Evolutionary conservation across 2,113 vertebrate genomes (phyloP), one percentile per base, ranked within the genome.

Genomic region (Bathybates hornii): DNA sequence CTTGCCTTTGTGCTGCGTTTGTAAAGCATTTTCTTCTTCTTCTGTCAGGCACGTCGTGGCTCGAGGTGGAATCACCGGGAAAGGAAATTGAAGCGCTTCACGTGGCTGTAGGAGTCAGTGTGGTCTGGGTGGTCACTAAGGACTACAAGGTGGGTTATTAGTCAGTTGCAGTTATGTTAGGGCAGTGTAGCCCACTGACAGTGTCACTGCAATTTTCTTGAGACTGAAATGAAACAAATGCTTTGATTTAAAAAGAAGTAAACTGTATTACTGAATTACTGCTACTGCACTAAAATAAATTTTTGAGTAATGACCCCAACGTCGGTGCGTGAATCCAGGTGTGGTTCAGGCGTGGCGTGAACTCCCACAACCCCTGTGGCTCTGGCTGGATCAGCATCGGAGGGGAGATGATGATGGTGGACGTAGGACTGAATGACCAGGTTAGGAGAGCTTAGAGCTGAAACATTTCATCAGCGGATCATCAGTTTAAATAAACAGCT

Each of bases 291-390:
- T 68, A 68, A 38, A 68, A 78, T 52, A 19, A 1, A 8, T 34
- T 34, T 78, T 50, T 19, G 45, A n/a, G 17, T 78, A 34, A 78
- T 11, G 24, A 78, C 43, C 27, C 43, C 43, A 50, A 52, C 17
- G 3, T 50, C 11, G 45, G 45, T 78, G 45, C 17, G 1, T 88
- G 85, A 80, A 9, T 92, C 17, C 84, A 99, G 99, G 98, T 99
- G 41, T 99, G 99, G 99, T 99, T 99, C 95, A 96, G 98, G 93
- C 97, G 98, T 90, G 98, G 99, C 0, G 97, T 99, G 82, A 98
- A 97, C 91, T 99, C 99, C 1, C 97, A 99, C 94, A 99, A 98
- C 76, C 98, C 98, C 34, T 97, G 97, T 76, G 99, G 99, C 76
- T 98, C 98, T 12, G 97, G 98, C 90, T 99, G 99, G 99, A 98